phyloP scores from a whole-genome alignment of 2,113 vertebrate genomes.

The Bos javanicus region DNA sequence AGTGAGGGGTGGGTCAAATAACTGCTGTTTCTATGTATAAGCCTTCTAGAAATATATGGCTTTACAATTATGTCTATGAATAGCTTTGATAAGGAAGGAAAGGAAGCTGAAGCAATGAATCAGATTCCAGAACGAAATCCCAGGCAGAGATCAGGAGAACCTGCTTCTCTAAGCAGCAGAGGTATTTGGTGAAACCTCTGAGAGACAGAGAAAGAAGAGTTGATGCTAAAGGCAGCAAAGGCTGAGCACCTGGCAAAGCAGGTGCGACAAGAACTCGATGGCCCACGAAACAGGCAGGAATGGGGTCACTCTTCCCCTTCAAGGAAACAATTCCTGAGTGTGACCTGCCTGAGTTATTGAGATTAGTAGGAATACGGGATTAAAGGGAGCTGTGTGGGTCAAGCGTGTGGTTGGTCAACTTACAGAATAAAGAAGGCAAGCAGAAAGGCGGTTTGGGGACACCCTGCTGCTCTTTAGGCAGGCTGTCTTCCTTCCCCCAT shows the following conservation, averaged over 20 bases:
- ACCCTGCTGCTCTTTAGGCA: not conserved
- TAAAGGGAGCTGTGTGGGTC: not conserved
- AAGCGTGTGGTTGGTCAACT: accelerated
- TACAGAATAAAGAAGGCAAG: not conserved
- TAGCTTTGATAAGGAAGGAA: not conserved
- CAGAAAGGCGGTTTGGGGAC: not conserved
- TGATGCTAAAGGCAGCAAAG: not conserved
- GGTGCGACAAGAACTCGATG: not conserved
- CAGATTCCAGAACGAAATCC: not conserved
- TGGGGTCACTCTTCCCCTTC: not conserved
- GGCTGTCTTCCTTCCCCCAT: not conserved
- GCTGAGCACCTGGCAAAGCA: not conserved
- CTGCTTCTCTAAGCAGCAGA: not conserved
- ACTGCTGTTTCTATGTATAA: not conserved
- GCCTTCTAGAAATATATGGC: not conserved
- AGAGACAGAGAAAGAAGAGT: not conserved
- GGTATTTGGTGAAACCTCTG: not conserved
- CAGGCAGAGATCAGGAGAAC: not conserved
- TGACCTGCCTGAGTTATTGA: not conserved
- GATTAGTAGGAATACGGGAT: not conserved
- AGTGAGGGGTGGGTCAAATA: not conserved
- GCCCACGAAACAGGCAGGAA: not conserved
- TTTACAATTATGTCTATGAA: not conserved
- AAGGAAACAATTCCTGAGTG: not conserved
- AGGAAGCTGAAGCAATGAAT: not conserved